These are phyloP conservation scores for Koerneria pararmatus DNA, from an alignment of 2,888 invertebrate genomes.

Conservation along the genomic window DNA sequence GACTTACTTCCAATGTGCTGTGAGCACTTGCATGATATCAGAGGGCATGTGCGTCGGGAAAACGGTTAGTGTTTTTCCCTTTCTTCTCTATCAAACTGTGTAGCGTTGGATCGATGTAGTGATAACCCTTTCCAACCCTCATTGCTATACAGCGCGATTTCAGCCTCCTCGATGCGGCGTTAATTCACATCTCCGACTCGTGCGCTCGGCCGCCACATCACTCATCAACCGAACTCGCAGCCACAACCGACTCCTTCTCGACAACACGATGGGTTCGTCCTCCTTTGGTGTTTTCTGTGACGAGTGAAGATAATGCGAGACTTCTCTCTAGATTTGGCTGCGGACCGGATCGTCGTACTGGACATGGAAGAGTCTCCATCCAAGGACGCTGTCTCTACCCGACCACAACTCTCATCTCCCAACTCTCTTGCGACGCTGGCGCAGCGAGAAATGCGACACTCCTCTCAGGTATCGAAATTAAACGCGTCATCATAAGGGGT, in stretches of 20 bases:
- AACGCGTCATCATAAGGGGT: no score
- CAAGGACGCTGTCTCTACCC: slow-evolving; percentile 7
- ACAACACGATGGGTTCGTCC: slow-evolving; percentile 21
- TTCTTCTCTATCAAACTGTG: not conserved
- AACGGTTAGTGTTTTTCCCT: slow-evolving; percentile 41
- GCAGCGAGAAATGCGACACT: no score
- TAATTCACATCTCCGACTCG: slow-evolving; percentile 13
- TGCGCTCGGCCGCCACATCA: slow-evolving; percentile 5
- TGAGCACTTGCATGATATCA: slow-evolving; percentile 56
- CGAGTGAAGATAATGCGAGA: not conserved
- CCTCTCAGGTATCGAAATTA: no score
- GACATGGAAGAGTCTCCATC: slow-evolving; percentile 49
- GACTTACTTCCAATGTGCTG: slow-evolving; percentile 60
- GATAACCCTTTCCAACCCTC: not conserved
- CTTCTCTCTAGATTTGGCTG: slow-evolving; percentile 42
- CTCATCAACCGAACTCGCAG: slow-evolving; percentile 15
- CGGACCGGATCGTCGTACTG: slow-evolving; percentile 54
- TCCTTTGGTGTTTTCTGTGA: not conserved
- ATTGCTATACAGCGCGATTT: slow-evolving; percentile 1
- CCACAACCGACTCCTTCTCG: slow-evolving; percentile 15
- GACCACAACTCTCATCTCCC: no score
- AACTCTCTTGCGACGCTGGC: no score
- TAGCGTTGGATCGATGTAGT: not conserved
- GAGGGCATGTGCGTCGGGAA: slow-evolving; percentile 58
- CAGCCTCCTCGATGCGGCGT: slow-evolving; percentile 35